Evolutionary conservation across 2,113 vertebrate species (phyloP).

Genomic region (Pardalotus punctatus): DNA sequence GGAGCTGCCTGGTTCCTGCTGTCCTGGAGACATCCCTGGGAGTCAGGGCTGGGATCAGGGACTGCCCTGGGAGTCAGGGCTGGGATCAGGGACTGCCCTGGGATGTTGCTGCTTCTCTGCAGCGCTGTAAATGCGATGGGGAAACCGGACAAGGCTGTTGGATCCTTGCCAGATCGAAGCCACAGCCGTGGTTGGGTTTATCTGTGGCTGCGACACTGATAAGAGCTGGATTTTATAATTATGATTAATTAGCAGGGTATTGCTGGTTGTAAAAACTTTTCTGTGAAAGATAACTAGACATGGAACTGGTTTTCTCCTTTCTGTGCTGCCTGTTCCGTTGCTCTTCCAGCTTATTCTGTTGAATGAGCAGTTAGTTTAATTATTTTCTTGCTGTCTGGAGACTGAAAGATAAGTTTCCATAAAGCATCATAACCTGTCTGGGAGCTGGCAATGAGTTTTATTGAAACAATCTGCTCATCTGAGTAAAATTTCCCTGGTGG

Average conservation of each 20-base stretch:
- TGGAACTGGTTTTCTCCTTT: not conserved
- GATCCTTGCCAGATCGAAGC: not conserved
- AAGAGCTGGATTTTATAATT: not conserved
- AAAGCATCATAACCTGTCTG: not conserved
- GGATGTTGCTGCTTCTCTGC: not conserved
- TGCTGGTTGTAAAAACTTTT: not conserved
- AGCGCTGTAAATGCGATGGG: accelerated
- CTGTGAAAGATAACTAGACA: not conserved
- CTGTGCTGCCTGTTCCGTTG: not conserved
- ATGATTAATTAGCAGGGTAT: not conserved
- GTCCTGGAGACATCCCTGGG: not conserved
- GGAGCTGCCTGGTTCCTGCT: not conserved
- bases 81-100: not conserved
- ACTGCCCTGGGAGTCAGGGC: not conserved
- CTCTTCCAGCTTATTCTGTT: not conserved
- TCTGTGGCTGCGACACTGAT: not conserved
- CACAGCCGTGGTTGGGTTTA: not conserved
- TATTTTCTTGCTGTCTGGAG: conserved; percentile 14
- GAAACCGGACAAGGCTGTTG: not conserved
- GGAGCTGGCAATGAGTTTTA: not conserved
- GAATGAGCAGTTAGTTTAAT: not conserved
- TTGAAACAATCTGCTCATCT: conserved; percentile 23
- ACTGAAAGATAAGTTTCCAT: not conserved
- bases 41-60: not conserved
- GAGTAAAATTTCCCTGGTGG: not conserved